Base-by-base conservation (phyloP, 2,113 vertebrate genomes). In the Rhizomys pruinosus region DNA sequence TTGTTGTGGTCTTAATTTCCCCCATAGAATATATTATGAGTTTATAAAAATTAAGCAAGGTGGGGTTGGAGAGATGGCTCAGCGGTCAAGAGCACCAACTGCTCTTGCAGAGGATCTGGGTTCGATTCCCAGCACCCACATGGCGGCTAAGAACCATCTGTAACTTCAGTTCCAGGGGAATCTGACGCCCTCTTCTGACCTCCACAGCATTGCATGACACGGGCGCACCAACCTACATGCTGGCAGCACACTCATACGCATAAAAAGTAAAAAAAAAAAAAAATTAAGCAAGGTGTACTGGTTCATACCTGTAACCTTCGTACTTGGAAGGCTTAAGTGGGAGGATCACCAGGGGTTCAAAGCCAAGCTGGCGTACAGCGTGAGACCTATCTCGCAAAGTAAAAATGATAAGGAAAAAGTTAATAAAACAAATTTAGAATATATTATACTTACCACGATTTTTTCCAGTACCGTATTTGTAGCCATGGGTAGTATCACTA, bases 371-470 rank as follows among this genome's bases (percentile, higher is more conserved):
- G 34, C 11, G 2, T 79, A 59, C 1, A 27, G n/a, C 25, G 22
- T 59, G 13, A 79, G n/a, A 25, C 59, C 34, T 55, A 37, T 37
- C 3, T 79, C 12, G 15, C 23, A 59, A 79, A 59, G 16, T 52
- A 52, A 52, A 52, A 52, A 52, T 52, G 47, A 52, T 52, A 52
- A 52, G 47, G 11, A 52, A 52, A 52, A 52, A 52, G 47, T 82
- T 94, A 23, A 29, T 81, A 47, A 81, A 84, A 93, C 68, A 71
- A 76, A 61, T 88, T 93, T 85, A 39, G 88, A 91, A 12, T 79
- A 34, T 34, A 55, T 91, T 85, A n/a, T 66, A 64, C 22, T 59
- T 42, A 84, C 42, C 34, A 52, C 23, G 34, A 84, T 57, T 13
- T 13, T 37, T 87, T 90, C 39, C 80, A 96, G 76, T 63, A 32